Conservation (phyloP, 1,140 invertebrate genomes). For the Leptinotarsa undecemlineata region DNA sequence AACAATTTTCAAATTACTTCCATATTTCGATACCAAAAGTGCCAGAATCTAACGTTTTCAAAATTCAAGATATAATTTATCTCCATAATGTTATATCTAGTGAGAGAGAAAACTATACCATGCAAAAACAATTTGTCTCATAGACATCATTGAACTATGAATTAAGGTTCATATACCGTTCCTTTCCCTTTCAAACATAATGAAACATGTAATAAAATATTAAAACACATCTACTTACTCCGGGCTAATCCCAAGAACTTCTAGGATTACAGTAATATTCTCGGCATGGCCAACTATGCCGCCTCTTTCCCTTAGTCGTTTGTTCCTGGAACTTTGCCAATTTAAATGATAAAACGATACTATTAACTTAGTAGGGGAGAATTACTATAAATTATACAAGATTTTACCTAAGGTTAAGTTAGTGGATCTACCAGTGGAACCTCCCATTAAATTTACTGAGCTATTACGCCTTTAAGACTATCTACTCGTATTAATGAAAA, state of each 20-base stretch:
- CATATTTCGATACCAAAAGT: too few species aligned
- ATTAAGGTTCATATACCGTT: too few species aligned
- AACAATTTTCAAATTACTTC: too few species aligned
- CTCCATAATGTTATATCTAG: too few species aligned
- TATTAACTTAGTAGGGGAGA: conserved; percentile 47
- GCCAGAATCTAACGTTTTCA: too few species aligned
- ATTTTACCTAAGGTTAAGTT: conserved; percentile 48
- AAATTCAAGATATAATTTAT: too few species aligned
- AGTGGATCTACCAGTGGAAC: conserved; percentile 26
- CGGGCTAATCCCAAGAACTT: not conserved
- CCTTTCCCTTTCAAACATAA: not conserved
- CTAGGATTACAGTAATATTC: conserved; percentile 38
- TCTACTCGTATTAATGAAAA: conserved; percentile 25
- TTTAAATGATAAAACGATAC: conserved; percentile 52
- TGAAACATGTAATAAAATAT: not conserved
- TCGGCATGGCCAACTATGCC: conserved; percentile 20
- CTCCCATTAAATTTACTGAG: conserved; percentile 30
- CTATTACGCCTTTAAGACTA: conserved; percentile 26
- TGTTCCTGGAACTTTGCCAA: conserved; percentile 46
- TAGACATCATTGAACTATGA: too few species aligned
- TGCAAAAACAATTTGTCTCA: too few species aligned
- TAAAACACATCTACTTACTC: conserved; percentile 13
- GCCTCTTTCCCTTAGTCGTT: conserved; percentile 36
- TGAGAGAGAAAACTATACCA: too few species aligned
- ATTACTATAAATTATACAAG: conserved; percentile 47